Base-by-base conservation (phyloP, 1,140 invertebrate species). In the Calycopis cecrops region DNA sequence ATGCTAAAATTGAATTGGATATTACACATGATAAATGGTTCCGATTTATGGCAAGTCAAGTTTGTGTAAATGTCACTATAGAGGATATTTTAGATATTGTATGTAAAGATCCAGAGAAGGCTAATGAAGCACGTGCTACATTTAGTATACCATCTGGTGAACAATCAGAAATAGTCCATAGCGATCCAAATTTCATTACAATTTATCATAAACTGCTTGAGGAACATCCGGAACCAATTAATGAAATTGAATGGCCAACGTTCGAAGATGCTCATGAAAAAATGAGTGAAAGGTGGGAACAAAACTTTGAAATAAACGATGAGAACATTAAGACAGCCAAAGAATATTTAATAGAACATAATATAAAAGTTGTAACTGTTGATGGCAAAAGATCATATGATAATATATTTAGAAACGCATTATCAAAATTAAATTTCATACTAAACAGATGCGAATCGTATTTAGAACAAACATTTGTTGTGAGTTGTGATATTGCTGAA, bases 401-500 rank as follows among this genome's bases (percentile, higher is more conserved):
- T 3, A 81, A 79, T 67, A 74, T 90, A 14, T 62, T 80, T 7
- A 71, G 80, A 57, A 59, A 67, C 21, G 58, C 71, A 38, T 68
- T 87, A 48, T 64, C 62, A 9, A 63, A 79, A 42, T 57, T 89
- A 21, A 61, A 73, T 35, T 62, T 76, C 16, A 59, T 88, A 38
- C 77, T 84, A 60, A 79, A 78, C 57, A 79, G 88, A 61, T 82
- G 74, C 56, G 42, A 73, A 44, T 90, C 90, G 1, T 76, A 86
- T 55, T 83, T 92, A 16, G 90, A 91, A 71, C 80, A 88, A 73
- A 87, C 85, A 9, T 88, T 87, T 60, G 71, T 85, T n/a, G 59
- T 91, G 7, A 83, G 79, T 59, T 48, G 71, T 42, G 87, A 90
- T 55, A 79, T 86, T 11, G 90, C 91, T 3, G 89, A 91, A 62